Base-by-base conservation (phyloP, 2,888 invertebrate genomes). In the Volucella inanis region DNA sequence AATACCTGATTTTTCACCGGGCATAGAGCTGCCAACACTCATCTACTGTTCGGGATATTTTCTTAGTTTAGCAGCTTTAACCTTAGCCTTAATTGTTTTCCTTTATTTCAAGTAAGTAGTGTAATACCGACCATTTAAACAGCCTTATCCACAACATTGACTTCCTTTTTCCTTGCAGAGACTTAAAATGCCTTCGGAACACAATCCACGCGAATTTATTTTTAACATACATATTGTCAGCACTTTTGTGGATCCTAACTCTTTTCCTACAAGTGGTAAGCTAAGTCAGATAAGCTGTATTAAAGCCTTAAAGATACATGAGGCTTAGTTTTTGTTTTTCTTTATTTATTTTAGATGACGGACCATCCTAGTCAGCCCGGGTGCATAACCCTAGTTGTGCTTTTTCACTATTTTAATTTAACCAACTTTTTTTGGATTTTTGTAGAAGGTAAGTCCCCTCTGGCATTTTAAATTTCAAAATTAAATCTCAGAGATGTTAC, bases 401-500 rank as follows among this genome's bases (percentile, higher is more conserved):
- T 97, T 87, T 95, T 97, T 89, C 97, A 97, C 91, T 98, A 98
- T 92, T 97, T 97, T 90, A 96, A 97, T 91, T 94, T 97, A 89
- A 97, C 98, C 39, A 98, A 98, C 91, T 98, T 98, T 93, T 98
- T 98, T 93, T 99, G 98, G 98, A 99, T 99, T 98, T 96, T 98
- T 90, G 97, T 98, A 15, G 98, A 98, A 95, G 98, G 97, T 97
- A 93, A 93, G 82, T 70, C 2, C 1, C 3, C 31, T 31, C 31
- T 31, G 31, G 31, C 4, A 6, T 6, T 31, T 31, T 31, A 31
- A 31, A 31, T 31, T 22, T 4, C 6, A 31, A 31, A 31, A 31
- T 31, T 31, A 31, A 4, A 31, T 31, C 6, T 31, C 31, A 31
- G 31, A 4, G 31, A 6, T 6, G 4, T 3, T 31, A 6, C 6